These are phyloP conservation scores for Phyllostomus discolor DNA, from an alignment of 2,113 vertebrate species.

Conservation along the genomic window DNA sequence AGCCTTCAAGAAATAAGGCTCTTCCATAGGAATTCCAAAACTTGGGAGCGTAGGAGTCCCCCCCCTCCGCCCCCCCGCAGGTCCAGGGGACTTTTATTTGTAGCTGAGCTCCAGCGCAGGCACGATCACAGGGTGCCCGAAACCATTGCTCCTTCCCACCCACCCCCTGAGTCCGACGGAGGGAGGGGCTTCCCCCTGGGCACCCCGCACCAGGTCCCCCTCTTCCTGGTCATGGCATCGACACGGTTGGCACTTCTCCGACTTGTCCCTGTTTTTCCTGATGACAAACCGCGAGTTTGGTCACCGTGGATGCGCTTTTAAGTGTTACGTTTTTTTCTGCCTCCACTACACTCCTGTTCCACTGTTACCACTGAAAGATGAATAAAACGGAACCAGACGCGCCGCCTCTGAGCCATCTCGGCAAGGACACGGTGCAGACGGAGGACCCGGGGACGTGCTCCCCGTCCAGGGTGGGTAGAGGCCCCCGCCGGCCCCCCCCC, in stretches of 20 bases:
- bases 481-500: neutral
- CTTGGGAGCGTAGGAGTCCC: too few relatives aligned
- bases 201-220: neutral
- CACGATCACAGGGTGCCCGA: neutral
- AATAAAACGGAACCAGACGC: neutral
- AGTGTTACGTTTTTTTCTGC: too few relatives aligned
- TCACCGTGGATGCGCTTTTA: neutral
- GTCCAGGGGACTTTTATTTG: neutral
- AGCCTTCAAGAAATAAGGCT: slow-evolving; percentile 1
- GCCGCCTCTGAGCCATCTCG: neutral
- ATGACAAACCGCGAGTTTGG: neutral
- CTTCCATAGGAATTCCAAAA: neutral
- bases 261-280: neutral
- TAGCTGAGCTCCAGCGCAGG: neutral
- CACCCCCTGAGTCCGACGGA: neutral
- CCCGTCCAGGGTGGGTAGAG: fast-evolving
- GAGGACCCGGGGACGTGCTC: fast-evolving
- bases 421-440: neutral
- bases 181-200: fast-evolving
- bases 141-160: neutral
- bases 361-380: neutral
- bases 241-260: neutral
- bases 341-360: neutral
- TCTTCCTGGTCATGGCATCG: neutral
- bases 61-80: neutral